Conservation (phyloP, 1,140 invertebrate species). For the Bombus polaris region DNA sequence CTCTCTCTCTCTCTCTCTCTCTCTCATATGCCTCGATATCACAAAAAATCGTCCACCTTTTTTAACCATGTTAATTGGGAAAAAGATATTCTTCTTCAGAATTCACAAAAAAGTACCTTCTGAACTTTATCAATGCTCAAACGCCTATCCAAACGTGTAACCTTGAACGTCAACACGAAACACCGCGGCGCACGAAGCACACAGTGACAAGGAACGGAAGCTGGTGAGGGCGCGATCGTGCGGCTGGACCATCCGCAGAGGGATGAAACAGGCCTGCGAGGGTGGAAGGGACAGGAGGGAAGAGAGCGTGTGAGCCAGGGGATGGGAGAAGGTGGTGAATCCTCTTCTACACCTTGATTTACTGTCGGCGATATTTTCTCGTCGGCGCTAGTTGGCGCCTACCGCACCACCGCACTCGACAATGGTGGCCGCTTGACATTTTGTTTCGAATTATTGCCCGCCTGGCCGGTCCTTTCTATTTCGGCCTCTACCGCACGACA, state of each 20-base stretch:
- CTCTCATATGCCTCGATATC: not conserved
- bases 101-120: not conserved
- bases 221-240: constrained; percentile 57
- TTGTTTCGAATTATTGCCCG: constrained; percentile 80
- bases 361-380: constrained; percentile 79
- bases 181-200: constrained; percentile 48
- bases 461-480: constrained; percentile 75
- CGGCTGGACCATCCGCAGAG: constrained; percentile 35
- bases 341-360: constrained; percentile 79
- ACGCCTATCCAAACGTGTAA: not conserved
- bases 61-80: not conserved
- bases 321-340: constrained; percentile 53
- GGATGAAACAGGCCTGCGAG: constrained; percentile 43
- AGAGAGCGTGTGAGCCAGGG: not conserved
- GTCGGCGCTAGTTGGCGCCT: constrained; percentile 78
- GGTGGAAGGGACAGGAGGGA: not conserved
- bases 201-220: constrained; percentile 75
- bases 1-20: too few species aligned
- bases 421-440: constrained; percentile 79
- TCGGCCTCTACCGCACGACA: constrained; percentile 57
- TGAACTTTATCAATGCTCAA: not conserved
- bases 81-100: not conserved
- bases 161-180: constrained; percentile 42
- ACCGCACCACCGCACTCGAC: constrained; percentile 76
- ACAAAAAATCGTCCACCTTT: not conserved